Evolutionary conservation across 2,888 invertebrate genomes (phyloP).

Genomic region (Lucinisca nassula): DNA sequence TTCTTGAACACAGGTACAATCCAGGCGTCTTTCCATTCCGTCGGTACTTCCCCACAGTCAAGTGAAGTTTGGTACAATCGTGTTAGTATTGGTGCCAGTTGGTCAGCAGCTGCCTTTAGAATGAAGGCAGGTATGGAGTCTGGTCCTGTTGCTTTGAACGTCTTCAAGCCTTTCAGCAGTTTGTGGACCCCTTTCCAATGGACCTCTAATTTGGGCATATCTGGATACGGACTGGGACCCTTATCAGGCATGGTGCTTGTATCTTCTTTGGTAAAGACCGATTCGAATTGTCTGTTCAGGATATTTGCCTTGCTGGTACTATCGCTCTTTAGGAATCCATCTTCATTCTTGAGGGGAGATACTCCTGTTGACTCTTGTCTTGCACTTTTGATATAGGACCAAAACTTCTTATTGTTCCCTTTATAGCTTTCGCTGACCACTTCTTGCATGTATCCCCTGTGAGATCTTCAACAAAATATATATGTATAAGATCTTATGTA

Average conservation of each 20-base stretch:
- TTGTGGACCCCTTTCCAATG: neutral
- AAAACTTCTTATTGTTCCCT: too few species aligned
- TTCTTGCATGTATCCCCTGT: too few species aligned
- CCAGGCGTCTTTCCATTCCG: too few species aligned
- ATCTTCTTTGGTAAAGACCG: neutral
- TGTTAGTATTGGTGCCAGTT: constrained; percentile 39
- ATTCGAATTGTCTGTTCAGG: neutral
- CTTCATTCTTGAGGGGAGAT: neutral
- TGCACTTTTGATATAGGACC: too few species aligned
- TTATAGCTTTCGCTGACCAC: too few species aligned
- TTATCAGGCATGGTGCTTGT: neutral
- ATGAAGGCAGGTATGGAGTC: too few species aligned
- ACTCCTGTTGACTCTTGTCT: neutral
- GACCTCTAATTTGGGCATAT: neutral
- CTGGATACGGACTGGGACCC: neutral
- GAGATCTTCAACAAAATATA: too few species aligned
- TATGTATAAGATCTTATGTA: too few species aligned
- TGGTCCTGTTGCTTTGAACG: too few species aligned
- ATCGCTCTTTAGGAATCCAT: neutral
- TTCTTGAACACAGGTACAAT: too few species aligned
- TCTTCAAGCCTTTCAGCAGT: neutral
- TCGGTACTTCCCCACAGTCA: too few species aligned
- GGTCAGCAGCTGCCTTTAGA: constrained; percentile 18
- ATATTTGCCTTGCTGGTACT: neutral
- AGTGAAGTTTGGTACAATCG: constrained; percentile 9